phyloP scores from a whole-genome alignment of 2,113 vertebrate genomes.

The Cygnus buccinator region DNA sequence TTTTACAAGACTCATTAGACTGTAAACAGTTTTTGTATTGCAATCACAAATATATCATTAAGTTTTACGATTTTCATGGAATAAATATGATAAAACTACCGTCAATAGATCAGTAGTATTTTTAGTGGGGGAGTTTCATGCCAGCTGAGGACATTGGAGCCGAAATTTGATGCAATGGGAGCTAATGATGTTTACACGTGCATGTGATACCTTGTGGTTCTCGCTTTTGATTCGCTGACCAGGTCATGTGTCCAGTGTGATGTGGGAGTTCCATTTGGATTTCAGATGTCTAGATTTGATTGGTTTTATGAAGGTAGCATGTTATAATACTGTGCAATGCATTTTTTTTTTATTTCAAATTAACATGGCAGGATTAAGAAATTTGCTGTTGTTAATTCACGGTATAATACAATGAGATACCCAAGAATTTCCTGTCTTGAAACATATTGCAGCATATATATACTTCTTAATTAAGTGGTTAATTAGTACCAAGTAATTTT shows the following conservation, averaged over 20 bases:
- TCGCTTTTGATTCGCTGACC: conserved; percentile 55
- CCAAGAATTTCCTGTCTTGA: rapidly evolving
- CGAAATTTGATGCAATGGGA: too few species aligned
- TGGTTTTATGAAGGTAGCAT: neutral
- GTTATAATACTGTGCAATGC: rapidly evolving
- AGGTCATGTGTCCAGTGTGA: conserved; percentile 51
- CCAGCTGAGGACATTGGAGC: neutral
- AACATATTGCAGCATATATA: neutral
- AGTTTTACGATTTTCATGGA: neutral
- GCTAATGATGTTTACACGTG: neutral
- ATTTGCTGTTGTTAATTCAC: neutral
- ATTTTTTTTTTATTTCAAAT: neutral
- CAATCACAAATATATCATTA: neutral
- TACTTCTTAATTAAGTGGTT: neutral
- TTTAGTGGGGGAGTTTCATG: neutral
- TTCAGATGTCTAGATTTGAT: neutral
- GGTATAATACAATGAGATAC: neutral
- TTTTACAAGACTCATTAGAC: neutral
- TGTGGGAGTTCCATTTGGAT: neutral
- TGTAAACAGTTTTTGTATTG: conserved; percentile 20
- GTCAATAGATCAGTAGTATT: neutral
- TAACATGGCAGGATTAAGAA: neutral
- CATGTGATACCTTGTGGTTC: neutral
- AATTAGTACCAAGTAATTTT: neutral
- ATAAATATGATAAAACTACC: neutral